phyloP scores from a whole-genome alignment of 1,140 invertebrate genomes.

The Helicorthomorpha holstii region DNA sequence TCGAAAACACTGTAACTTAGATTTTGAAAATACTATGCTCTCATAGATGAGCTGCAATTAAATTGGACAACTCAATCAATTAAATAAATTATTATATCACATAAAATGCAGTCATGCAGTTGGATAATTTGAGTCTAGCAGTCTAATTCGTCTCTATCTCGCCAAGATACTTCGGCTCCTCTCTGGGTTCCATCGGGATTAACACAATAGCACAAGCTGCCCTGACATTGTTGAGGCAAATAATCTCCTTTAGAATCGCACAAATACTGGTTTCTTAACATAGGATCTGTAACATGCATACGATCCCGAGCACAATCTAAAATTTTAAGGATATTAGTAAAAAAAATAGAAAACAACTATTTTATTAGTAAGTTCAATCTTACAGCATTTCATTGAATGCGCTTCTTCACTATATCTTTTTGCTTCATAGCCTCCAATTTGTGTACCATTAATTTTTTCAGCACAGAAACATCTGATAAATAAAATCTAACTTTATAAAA shows the following conservation, averaged over 20 bases:
- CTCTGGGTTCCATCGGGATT: neutral
- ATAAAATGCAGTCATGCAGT: too few species aligned
- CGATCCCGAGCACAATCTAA: neutral
- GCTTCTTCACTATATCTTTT: neutral
- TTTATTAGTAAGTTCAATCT: neutral
- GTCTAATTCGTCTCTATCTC: too few species aligned
- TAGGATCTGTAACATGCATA: neutral
- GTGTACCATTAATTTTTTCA: neutral
- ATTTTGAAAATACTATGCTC: too few species aligned
- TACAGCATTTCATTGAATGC: neutral
- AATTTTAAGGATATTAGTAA: neutral
- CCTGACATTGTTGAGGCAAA: neutral
- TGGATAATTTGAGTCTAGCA: too few species aligned
- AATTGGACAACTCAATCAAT: too few species aligned
- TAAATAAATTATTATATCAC: too few species aligned
- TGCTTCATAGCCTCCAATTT: neutral
- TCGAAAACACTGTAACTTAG: too few species aligned
- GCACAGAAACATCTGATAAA: too few species aligned
- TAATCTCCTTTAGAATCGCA: neutral
- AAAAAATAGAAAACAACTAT: neutral
- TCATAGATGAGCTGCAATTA: too few species aligned
- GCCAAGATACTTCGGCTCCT: neutral
- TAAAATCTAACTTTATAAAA: too few species aligned
- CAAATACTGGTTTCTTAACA: neutral
- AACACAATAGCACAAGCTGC: neutral